Base-by-base conservation (phyloP, 2,888 invertebrate genomes). In the Sphaerophoria taeniata region DNA sequence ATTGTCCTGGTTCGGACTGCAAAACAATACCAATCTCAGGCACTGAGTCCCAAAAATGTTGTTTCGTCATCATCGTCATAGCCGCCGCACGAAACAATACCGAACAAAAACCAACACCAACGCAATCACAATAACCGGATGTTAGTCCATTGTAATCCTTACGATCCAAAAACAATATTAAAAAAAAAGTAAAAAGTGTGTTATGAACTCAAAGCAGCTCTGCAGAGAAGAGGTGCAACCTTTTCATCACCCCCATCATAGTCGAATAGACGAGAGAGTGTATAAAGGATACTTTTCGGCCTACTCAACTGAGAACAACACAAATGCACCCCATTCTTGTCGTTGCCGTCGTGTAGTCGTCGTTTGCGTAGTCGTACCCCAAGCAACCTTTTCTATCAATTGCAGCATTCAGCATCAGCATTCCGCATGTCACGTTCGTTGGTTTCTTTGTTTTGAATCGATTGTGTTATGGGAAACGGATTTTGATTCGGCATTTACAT, bases 341-440 rank as follows among this genome's bases (percentile, higher is more conserved):
- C 24, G 24, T 24, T 24, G 24, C 24, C 24, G 24, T 24, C 24
- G 24, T 24, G 24, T 24, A 24, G 24, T 24, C 24, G 24, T 24
- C 1, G 24, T 24, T n/a, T n/a, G n/a, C 24, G 24, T 34, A 34
- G 16, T 49, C 12, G 12, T 12, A 43, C 43, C 43, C 43, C 11
- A 9, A 11, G 9, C 9, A 43, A 6, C 12, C 11, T 6, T 31
- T 49, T 61, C 34, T 53, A 65, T 75, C 65, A 60, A 75, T 75
- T 67, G 75, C 75, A 76, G 85, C 72, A 85, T 85, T 85, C 80
- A 85, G 84, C 78, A 81, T 73, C 80, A 85, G 84, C 78, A 81
- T 73, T 85, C 81, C 85, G 85, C 85, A 85, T 85, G 81, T 81
- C 70, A 53, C 53, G 73, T 39, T 39, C 24, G 9, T 61, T 73